These are phyloP conservation scores for Chaetophractus vellerosus DNA, from an alignment of 2,797 vertebrate species.

Conservation along the genomic window DNA sequence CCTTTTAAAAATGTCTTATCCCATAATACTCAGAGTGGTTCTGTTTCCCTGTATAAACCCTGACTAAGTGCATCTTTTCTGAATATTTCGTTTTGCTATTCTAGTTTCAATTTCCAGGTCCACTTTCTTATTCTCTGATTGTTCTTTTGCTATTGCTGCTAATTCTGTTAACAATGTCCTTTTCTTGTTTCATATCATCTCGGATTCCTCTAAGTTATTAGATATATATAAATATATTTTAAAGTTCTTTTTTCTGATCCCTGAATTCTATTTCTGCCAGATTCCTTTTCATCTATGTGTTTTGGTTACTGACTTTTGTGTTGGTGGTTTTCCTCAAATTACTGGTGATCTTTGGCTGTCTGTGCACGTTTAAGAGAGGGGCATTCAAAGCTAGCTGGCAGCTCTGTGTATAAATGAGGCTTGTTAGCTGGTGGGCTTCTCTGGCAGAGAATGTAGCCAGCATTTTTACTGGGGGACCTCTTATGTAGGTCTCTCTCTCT, in stretches of 20 bases:
- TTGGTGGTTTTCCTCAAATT: slow-evolving; percentile 4
- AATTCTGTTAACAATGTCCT: not conserved
- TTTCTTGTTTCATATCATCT: slow-evolving; percentile 23
- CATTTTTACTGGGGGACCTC: not conserved
- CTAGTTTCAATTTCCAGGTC: not conserved
- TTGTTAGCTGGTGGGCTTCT: not conserved
- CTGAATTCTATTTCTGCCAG: not conserved
- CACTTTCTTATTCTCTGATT: not conserved
- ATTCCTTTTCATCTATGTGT: not conserved
- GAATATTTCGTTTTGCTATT: not conserved
- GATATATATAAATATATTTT: not conserved
- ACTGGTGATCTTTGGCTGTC: not conserved
- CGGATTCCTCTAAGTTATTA: not conserved
- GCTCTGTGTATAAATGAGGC: not conserved
- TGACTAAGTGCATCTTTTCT: not conserved
- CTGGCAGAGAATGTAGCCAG: not conserved
- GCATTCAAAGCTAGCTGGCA: not conserved
- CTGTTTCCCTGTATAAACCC: not conserved
- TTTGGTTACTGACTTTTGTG: not conserved
- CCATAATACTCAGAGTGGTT: not conserved
- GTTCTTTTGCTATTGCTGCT: not conserved
- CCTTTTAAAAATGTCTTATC: not conserved
- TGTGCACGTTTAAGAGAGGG: not conserved
- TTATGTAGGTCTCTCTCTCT: not conserved
- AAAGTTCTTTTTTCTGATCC: slow-evolving; percentile 18